phyloP scores from a whole-genome alignment of 2,888 invertebrate species.

The Polia nebulosa region DNA sequence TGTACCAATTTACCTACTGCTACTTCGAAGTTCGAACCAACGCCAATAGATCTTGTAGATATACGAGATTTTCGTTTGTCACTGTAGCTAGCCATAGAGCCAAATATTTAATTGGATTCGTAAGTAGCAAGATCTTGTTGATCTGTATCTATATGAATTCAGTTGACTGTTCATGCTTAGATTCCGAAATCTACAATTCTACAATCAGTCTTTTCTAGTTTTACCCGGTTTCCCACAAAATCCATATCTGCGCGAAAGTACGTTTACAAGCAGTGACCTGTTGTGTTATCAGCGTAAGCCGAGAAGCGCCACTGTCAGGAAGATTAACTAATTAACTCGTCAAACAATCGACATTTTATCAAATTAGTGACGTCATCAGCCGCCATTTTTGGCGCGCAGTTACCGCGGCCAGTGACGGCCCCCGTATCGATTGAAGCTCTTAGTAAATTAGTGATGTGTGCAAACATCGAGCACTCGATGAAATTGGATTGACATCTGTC shows the following conservation, averaged over 20 bases:
- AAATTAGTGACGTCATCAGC: slow-evolving; percentile 66
- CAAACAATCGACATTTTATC: slow-evolving; percentile 70
- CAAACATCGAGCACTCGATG: slow-evolving; percentile 77
- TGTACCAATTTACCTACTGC: neutral
- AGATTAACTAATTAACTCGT: slow-evolving; percentile 72
- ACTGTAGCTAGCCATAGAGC: neutral
- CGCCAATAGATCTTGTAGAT: too few relatives aligned
- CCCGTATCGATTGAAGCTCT: slow-evolving; percentile 75
- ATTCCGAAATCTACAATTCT: neutral
- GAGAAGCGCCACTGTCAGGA: slow-evolving; percentile 61
- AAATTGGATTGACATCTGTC: slow-evolving; percentile 79
- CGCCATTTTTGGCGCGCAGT: slow-evolving; percentile 64
- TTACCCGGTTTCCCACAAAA: slow-evolving; percentile 18
- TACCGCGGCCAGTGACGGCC: slow-evolving; percentile 62
- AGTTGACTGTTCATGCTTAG: neutral
- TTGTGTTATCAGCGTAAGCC: slow-evolving; percentile 55
- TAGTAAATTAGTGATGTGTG: slow-evolving; percentile 81
- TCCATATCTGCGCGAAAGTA: slow-evolving; percentile 24
- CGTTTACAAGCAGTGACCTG: slow-evolving; percentile 26
- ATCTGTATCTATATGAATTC: neutral
- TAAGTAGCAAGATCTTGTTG: neutral
- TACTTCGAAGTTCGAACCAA: neutral
- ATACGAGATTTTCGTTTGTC: too few relatives aligned
- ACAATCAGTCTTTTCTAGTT: slow-evolving; percentile 7
- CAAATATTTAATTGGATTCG: neutral